These are phyloP conservation scores for Halichoerus grypus DNA, from an alignment of 2,113 vertebrate genomes.

Conservation along the genomic window DNA sequence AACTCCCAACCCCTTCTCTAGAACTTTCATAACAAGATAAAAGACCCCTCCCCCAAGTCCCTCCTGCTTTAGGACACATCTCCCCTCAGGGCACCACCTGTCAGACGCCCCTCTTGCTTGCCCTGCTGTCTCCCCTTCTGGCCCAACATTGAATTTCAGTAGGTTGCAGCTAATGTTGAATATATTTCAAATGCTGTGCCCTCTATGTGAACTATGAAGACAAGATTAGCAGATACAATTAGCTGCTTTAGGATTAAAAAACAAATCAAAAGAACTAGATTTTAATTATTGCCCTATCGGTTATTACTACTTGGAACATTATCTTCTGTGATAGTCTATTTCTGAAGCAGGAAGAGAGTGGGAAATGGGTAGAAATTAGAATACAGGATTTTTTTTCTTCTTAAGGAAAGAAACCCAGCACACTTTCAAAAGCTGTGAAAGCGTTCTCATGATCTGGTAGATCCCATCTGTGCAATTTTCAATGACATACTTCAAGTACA, in stretches of 20 bases:
- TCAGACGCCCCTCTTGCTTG: background rate
- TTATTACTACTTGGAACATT: slow-evolving; percentile 56
- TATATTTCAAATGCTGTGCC: slow-evolving; percentile 51
- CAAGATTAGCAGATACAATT: slow-evolving; percentile 75
- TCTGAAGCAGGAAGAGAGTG: slow-evolving; percentile 62
- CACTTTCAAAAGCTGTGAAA: slow-evolving; percentile 66
- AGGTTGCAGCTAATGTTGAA: slow-evolving; percentile 24
- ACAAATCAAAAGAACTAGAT: slow-evolving; percentile 17
- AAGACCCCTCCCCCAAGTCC: background rate
- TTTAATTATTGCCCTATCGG: slow-evolving; percentile 66
- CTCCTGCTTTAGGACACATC: background rate
- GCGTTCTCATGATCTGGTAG: slow-evolving; percentile 65
- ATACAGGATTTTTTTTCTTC: slow-evolving; percentile 36
- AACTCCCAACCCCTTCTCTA: background rate
- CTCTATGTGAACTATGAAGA: slow-evolving; percentile 72
- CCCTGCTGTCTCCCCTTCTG: slow-evolving; percentile 46
- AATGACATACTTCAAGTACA: slow-evolving; percentile 75
- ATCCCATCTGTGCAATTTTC: slow-evolving; percentile 78
- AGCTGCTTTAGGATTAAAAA: slow-evolving; percentile 52
- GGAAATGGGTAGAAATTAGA: slow-evolving; percentile 56
- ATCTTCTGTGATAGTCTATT: slow-evolving; percentile 37
- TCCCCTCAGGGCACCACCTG: slow-evolving; percentile 53
- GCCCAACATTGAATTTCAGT: background rate
- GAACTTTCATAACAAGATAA: background rate
- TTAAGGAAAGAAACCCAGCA: slow-evolving; percentile 63